Evolutionary conservation across 2,888 invertebrate genomes (phyloP), one percentile per base, ranked within the genome.

Genomic region (Eupithecia pulchellata): DNA sequence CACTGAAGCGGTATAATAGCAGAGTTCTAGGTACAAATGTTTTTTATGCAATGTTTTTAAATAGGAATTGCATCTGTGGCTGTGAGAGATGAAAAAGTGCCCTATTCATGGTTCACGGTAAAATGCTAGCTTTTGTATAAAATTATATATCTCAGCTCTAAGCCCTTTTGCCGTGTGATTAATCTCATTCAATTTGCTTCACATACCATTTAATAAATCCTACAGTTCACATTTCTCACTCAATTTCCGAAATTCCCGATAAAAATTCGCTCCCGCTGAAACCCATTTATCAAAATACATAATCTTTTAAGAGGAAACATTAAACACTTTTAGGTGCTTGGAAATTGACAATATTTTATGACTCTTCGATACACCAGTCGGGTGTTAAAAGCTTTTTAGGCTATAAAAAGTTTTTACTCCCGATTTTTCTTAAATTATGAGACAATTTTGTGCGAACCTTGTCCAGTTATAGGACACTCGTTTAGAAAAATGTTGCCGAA

Each of bases 1-100:
- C 84, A 83, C 77, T 82, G 84, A 78, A 72, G 76, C 81, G 79
- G 79, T 73, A 82, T 82, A 83, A 84, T 82, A 82, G 82, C 81
- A 75, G 79, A 79, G 78, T 77, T 77, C 78, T 72, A 75, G 77
- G 66, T 76, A 77, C 65, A 66, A 68, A 61, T 66, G 65, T 71
- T 65, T 71, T 39, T 64, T 65, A 71, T 68, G 61, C 71, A 66
- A 72, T 66, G 65, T 72, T 68, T 60, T 61, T 60, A 17, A 20
- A 20, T 20, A n/a, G 5, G 25, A 61, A 61, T 17, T 57, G 17
- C 57, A 57, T 57, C 29, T 57, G 57, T 17, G 29, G 27, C 17
- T 57, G 57, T 4, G 5, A 57, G 11, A 4, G 29, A 29, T 17
- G 14, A 17, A 57, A 57, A 57, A 42, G 25, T 25, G 25, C 25